These are phyloP conservation scores for Sphaeramia orbicularis DNA, from an alignment of 2,797 vertebrate species.

Conservation along the genomic window DNA sequence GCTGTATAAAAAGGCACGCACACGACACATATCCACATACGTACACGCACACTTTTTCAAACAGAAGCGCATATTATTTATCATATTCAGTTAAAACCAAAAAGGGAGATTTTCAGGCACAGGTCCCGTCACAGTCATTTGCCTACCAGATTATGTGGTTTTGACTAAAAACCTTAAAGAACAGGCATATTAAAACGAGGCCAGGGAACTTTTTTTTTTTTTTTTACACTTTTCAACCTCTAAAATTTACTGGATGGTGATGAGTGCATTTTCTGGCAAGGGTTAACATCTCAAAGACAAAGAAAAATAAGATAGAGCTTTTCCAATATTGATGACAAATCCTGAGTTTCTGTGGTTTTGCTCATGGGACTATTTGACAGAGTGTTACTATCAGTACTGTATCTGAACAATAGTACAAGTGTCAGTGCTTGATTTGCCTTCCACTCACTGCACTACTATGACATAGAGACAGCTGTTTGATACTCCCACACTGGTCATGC, in stretches of 20 bases:
- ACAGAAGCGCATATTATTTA: constrained; percentile 25
- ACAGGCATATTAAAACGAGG: constrained; percentile 34
- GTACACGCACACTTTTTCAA: constrained; percentile 34
- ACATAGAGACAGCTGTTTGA: constrained; percentile 68
- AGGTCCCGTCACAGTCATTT: constrained; percentile 67
- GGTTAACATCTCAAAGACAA: constrained; percentile 39
- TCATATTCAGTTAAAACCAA: constrained; percentile 40
- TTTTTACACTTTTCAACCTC: constrained; percentile 25
- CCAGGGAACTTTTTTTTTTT: constrained; percentile 38
- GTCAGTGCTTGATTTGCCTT: constrained; percentile 46
- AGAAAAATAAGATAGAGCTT: constrained; percentile 23
- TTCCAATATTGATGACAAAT: constrained; percentile 69
- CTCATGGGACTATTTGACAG: constrained; percentile 69
- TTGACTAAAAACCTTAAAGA: constrained; percentile 50
- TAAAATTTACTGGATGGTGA: constrained; percentile 11
- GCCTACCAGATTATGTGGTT: constrained; percentile 73
- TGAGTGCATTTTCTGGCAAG: constrained; percentile 38
- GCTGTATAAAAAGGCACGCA: constrained; percentile 53
- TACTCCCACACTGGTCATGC: constrained; percentile 70
- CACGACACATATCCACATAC: too few species aligned
- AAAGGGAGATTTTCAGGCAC: constrained; percentile 73
- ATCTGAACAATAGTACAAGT: constrained; percentile 54
- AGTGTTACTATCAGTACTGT: constrained; percentile 73
- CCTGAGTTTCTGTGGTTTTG: constrained; percentile 73
- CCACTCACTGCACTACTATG: constrained; percentile 30